Evolutionary conservation across 2,113 vertebrate genomes (phyloP).

Genomic region (Machaerirhynchus nigripectus): DNA sequence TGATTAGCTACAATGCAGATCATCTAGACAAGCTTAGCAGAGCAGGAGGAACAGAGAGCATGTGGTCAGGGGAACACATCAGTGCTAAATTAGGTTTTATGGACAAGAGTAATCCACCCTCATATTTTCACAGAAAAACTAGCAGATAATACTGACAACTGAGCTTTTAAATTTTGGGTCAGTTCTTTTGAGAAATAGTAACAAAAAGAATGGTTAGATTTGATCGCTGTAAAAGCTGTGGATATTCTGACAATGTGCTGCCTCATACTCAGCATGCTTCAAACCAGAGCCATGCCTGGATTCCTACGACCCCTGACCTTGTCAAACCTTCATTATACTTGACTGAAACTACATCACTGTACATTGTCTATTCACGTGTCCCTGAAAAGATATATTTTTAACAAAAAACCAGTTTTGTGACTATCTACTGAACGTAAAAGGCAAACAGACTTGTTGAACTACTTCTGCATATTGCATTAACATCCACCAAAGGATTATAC

Average conservation of each 20-base stretch:
- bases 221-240: neutral
- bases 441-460: neutral
- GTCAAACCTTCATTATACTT: neutral
- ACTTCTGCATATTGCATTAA: neutral
- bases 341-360: neutral
- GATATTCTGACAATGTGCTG: neutral
- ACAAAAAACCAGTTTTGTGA: neutral
- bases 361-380: fast-evolving
- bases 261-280: neutral
- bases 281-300: neutral
- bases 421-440: neutral
- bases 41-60: neutral
- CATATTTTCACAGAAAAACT: neutral
- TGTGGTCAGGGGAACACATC: neutral
- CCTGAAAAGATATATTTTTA: neutral
- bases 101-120: neutral
- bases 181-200: neutral
- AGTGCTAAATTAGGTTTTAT: neutral
- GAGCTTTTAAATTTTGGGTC: neutral
- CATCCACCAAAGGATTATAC: neutral
- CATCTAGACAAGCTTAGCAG: neutral
- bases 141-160: neutral
- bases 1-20: constrained; percentile 35
- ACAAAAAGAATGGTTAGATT: neutral
- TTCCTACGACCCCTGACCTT: neutral